These are phyloP conservation scores for Lordiphosa fenestrarum DNA, from an alignment of 2,888 invertebrate genomes.

Conservation along the genomic window DNA sequence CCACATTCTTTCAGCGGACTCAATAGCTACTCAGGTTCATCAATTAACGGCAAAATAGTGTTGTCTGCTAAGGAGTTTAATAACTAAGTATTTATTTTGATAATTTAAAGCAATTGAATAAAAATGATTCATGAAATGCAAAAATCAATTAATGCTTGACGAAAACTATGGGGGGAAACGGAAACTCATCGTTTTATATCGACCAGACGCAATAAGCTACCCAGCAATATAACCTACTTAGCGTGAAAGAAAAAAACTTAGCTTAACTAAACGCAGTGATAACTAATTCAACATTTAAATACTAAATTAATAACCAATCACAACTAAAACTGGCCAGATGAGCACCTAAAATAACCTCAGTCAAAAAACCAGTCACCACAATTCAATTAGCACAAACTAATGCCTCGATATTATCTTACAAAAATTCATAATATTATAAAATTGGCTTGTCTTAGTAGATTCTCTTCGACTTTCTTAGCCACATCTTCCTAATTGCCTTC, in stretches of 20 bases:
- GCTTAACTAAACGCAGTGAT: too few relatives aligned
- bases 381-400: not conserved
- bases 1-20: slow-evolving; percentile 47
- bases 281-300: too few relatives aligned
- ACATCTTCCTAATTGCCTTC: slow-evolving; percentile 26
- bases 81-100: slow-evolving; percentile 72
- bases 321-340: too few relatives aligned
- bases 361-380: too few relatives aligned
- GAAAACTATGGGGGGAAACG: too few relatives aligned
- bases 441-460: slow-evolving; percentile 9
- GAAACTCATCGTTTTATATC: too few relatives aligned
- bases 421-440: slow-evolving; percentile 24
- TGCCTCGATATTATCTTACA: not conserved
- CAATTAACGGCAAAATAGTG: slow-evolving; percentile 36
- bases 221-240: too few relatives aligned
- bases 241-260: too few relatives aligned
- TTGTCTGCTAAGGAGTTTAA: slow-evolving; percentile 62
- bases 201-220: too few relatives aligned
- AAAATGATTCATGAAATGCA: slow-evolving; percentile 74
- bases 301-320: too few relatives aligned
- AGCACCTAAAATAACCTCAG: too few relatives aligned
- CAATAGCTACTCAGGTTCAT: slow-evolving; percentile 59
- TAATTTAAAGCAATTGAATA: slow-evolving; percentile 75
- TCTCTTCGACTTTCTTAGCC: slow-evolving; percentile 14
- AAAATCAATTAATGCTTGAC: not conserved